Base-by-base conservation (phyloP, 2,113 vertebrate genomes). In the Onychostruthus taczanowskii region DNA sequence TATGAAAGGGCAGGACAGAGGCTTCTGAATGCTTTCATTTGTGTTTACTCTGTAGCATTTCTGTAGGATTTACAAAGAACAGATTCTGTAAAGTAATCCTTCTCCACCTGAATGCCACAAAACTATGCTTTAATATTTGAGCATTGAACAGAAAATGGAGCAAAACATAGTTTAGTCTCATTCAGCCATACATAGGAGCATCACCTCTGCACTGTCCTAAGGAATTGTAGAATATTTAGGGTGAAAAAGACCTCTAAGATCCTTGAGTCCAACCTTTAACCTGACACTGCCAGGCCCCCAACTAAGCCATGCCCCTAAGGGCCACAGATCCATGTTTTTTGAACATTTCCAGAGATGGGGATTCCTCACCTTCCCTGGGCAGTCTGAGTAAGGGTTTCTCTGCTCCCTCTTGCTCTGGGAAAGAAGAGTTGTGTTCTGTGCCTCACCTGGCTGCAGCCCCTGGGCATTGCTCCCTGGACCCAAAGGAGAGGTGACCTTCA, bases 391-490 rank as follows among this genome's bases (percentile, higher is more conserved):
- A 61, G 31, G 68, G 31, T 22, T 62, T n/a, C 35, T 31, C 35
- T 55, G 20, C 14, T 7, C 11, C 7, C 2, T 1, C 24, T 28
- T 33, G 8, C 41, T 39, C 16, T 1, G 6, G 55, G 49, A 39
- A 46, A 27, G 27, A 11, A 22, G 61, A 16, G 11, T 3, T 0
- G 33, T 26, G 53, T 13, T 10, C 23, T 27, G 56, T 22, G 66
- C 16, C 31, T 33, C 43, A 6, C 28, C 75, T 24, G 39, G 0
- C 30, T 27, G 6, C 39, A 43, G 53, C 41, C 2, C 31, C 35
- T 35, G 64, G 55, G 9, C 6, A 0, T 16, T 27, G 11, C 47
- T 70, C 35, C 2, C 49, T 18, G 3, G 4, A 2, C 6, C 9
- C 49, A 37, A 53, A 33, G 67, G 26, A 68, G 11, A 44, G 26